Evolutionary conservation across 2,888 invertebrate genomes (phyloP).

Genomic region (Stegana nigrithorax): DNA sequence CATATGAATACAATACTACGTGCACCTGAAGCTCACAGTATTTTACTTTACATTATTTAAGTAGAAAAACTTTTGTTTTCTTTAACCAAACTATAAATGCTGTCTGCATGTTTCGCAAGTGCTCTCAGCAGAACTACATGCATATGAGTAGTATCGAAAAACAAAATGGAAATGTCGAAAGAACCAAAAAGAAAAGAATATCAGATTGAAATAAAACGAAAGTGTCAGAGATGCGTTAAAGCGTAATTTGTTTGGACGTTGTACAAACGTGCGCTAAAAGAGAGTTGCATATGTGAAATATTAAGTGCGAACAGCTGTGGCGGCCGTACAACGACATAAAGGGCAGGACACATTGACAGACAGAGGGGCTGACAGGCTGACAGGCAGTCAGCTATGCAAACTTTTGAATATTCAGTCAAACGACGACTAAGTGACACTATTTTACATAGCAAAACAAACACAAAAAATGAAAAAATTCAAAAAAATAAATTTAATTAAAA

Average conservation of each 20-base stretch:
- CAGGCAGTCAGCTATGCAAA: no score
- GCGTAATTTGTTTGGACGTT: constrained; percentile 4
- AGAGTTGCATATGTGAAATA: no score
- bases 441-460: neutral
- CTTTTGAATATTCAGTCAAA: no score
- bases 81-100: no score
- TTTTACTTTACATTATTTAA: no score
- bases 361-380: neutral
- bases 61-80: no score
- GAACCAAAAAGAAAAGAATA: no score
- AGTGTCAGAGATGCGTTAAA: neutral
- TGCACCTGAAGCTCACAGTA: neutral
- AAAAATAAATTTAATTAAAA: no score
- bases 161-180: neutral
- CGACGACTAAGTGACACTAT: no score
- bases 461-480: neutral
- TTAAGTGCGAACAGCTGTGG: constrained; percentile 12
- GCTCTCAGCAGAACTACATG: neutral
- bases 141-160: neutral
- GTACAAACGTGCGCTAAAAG: no score
- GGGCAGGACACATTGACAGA: neutral
- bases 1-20: neutral
- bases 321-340: neutral
- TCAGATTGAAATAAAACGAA: no score
- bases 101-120: neutral